These are phyloP conservation scores for Acromyrmex heyeri DNA, from an alignment of 1,140 invertebrate species.

Conservation along the genomic window DNA sequence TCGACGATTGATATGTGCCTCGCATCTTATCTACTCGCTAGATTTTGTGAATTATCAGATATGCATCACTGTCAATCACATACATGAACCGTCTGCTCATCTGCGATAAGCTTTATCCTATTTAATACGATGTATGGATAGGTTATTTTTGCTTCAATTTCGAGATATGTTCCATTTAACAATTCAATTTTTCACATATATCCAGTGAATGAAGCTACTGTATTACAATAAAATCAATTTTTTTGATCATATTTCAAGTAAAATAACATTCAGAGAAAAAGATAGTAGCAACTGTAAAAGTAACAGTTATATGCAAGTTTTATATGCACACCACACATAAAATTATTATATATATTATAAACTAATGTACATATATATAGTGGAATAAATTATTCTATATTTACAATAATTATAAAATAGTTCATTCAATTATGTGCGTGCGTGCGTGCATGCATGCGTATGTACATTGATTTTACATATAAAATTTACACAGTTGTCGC, in stretches of 20 bases:
- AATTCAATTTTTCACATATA: not conserved
- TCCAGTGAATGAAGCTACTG: not conserved
- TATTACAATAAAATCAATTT: not conserved
- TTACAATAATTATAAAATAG: too few relatives aligned
- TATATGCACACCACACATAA: too few relatives aligned
- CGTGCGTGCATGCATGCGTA: too few relatives aligned
- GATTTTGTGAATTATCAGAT: conserved; percentile 5
- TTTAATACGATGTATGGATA: not conserved
- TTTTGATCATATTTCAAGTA: not conserved
- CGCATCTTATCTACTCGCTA: conserved; percentile 14
- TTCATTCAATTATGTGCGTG: too few relatives aligned
- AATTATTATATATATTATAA: too few relatives aligned
- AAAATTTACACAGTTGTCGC: too few relatives aligned
- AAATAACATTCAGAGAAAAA: not conserved
- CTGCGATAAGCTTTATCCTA: not conserved
- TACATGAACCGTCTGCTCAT: not conserved
- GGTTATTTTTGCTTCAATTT: too few relatives aligned
- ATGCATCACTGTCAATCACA: not conserved
- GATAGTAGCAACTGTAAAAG: too few relatives aligned
- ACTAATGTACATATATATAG: too few relatives aligned
- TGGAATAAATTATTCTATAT: too few relatives aligned
- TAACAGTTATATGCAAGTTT: too few relatives aligned
- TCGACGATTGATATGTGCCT: conserved; percentile 36
- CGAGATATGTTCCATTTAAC: not conserved
- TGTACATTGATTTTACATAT: too few relatives aligned